Percentiles rank a stretch among this genome's conserved stretches.
phyloP scores from a whole-genome alignment of 2,888 invertebrate genomes.

The Clistopyga incitator region DNA sequence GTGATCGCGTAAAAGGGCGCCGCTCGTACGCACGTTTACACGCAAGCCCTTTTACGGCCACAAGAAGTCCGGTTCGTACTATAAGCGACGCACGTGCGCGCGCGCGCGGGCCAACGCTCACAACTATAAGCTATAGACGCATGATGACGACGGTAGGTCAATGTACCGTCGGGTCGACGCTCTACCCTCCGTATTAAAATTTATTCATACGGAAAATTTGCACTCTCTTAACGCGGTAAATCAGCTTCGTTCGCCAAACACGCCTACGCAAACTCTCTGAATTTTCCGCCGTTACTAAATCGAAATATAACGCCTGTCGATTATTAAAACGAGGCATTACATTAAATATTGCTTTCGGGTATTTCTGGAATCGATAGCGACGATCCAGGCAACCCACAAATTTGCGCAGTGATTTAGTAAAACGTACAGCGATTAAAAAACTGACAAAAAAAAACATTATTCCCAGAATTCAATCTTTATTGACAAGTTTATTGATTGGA shows the following conservation, averaged over 20 bases:
- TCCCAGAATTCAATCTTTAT: too few species aligned
- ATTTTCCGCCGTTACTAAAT: background rate
- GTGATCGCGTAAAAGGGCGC: slow-evolving; percentile 54
- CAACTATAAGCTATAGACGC: slow-evolving; percentile 23
- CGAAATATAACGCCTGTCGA: background rate
- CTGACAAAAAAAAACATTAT: too few species aligned
- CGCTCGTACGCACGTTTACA: slow-evolving; percentile 52
- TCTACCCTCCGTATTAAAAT: slow-evolving; percentile 66
- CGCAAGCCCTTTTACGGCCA: slow-evolving; percentile 65
- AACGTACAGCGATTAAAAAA: too few species aligned
- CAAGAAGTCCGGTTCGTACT: slow-evolving; percentile 35
- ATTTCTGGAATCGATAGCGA: background rate
- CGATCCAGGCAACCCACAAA: background rate
- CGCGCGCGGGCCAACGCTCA: slow-evolving; percentile 22
- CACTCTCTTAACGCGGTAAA: slow-evolving; percentile 39
- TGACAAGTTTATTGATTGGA: too few species aligned
- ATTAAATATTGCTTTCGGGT: background rate
- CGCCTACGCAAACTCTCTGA: slow-evolving; percentile 2
- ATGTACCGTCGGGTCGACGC: slow-evolving; percentile 53
- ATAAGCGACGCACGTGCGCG: slow-evolving; percentile 47
- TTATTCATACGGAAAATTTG: slow-evolving; percentile 67
- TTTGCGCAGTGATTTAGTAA: background rate
- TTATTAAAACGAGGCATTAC: background rate
- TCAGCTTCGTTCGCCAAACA: slow-evolving; percentile 33
- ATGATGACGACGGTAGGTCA: slow-evolving; percentile 57